Base-by-base conservation (phyloP, 2,113 vertebrate genomes). In the Clinocottus analis region DNA sequence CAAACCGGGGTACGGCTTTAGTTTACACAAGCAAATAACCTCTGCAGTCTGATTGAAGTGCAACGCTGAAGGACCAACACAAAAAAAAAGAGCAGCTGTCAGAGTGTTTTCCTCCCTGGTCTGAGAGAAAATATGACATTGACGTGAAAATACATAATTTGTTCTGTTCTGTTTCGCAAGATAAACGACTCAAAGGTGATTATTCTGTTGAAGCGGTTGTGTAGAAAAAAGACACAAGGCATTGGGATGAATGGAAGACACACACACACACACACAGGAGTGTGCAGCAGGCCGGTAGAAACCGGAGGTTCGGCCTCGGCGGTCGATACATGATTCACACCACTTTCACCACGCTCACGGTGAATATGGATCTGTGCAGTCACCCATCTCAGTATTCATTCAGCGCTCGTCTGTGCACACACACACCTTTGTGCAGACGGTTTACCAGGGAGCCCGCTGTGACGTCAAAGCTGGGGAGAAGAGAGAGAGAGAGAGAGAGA, bases 401-500 rank as follows among this genome's bases (percentile, higher is more conserved):
- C 75, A 31, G 51, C 72, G 76, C 45, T 63, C 14, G 59, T 55
- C 77, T 37, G 53, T 12, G 75, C 81, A 71, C 27, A 82, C 81
- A 68, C 43, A 45, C 43, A 3, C 14, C 77, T 89, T 82, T 65
- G 64, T 75, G 80, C 72, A 79, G 64, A 83, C 88, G 89, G 88
- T 92, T 93, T 83, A 89, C 74, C 80, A 79, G 79, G 75, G 84
- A 83, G 86, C 77, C 85, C 72, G 56, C 41, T 12, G 88, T 94
- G 92, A 94, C 89, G 88, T 93, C 86, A 89, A 75, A 77, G 25
- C 75, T 51, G 83, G 35, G 61, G 72, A 53, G 67, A 62, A n/a
- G n/a, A n/a, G n/a, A n/a, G n/a, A n/a, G n/a, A n/a, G n/a, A n/a
- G n/a, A n/a, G n/a, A n/a, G n/a, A n/a, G n/a, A n/a, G n/a, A n/a